Conservation (phyloP, 2,888 invertebrate species). For the Kryphioiulus occultus region DNA sequence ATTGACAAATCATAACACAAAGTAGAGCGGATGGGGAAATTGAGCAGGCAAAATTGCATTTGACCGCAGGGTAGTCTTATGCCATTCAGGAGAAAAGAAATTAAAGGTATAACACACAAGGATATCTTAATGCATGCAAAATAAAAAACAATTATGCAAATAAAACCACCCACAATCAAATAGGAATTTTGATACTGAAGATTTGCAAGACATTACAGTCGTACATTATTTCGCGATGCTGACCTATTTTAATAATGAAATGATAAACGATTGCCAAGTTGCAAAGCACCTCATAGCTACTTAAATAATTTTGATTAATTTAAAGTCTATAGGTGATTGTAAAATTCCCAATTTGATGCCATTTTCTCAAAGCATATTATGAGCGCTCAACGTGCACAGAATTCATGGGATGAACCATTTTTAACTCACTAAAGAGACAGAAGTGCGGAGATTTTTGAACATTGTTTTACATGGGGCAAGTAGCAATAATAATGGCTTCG, state of each 20-base stretch:
- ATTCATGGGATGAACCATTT: no score
- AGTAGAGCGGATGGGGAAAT: neutral
- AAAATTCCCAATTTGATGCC: no score
- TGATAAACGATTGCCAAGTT: no score
- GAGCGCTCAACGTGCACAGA: no score
- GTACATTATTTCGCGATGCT: no score
- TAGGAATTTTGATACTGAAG: neutral
- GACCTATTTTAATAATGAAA: no score
- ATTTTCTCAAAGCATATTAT: no score
- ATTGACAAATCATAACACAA: slow-evolving; percentile 21
- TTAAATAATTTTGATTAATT: no score
- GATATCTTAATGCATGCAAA: neutral
- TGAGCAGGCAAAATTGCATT: neutral
- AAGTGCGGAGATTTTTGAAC: neutral
- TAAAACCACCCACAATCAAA: neutral
- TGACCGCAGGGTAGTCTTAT: slow-evolving; percentile 6
- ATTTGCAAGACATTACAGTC: no score
- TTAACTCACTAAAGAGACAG: no score
- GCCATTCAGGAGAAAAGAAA: neutral
- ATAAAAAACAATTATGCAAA: neutral
- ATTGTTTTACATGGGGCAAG: neutral
- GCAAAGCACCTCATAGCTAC: no score
- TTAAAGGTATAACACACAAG: neutral
- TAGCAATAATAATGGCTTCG: neutral
- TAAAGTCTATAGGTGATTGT: no score